A percentile compares a stretch with the other conserved stretches of the same genome.
phyloP scores from a whole-genome alignment of 2,797 vertebrate species.

The Lophius americanus region DNA sequence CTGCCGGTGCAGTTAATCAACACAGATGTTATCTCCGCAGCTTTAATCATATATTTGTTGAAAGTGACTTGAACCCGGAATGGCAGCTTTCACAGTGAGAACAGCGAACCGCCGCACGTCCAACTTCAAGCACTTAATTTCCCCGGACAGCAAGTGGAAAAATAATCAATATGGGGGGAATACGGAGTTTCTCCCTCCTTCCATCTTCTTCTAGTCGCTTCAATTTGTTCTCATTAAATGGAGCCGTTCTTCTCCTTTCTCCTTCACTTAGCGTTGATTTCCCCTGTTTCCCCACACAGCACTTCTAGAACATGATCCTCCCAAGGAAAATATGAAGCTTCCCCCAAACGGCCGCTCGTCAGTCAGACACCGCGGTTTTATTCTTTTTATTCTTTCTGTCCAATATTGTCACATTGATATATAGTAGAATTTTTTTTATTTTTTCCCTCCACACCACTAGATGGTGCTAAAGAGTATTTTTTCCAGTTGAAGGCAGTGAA shows the following conservation, averaged over 20 bases:
- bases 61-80: slow-evolving; percentile 19
- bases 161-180: slow-evolving; percentile 57
- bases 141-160: slow-evolving; percentile 32
- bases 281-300: slow-evolving; percentile 21
- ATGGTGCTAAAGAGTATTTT: too few relatives aligned
- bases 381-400: background rate
- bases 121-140: slow-evolving; percentile 54
- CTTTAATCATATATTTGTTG: slow-evolving; percentile 16
- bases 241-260: slow-evolving; percentile 37
- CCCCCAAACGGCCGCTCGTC: background rate
- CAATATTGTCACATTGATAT: background rate
- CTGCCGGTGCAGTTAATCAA: background rate
- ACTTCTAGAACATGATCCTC: slow-evolving; percentile 4
- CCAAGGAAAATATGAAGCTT: background rate
- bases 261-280: slow-evolving; percentile 21
- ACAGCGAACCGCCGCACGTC: slow-evolving; percentile 6
- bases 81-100: slow-evolving; percentile 28
- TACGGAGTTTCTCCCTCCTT: slow-evolving; percentile 18
- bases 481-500: too few relatives aligned
- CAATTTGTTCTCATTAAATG: slow-evolving; percentile 64
- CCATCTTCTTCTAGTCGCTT: slow-evolving; percentile 38
- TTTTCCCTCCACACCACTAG: too few relatives aligned
- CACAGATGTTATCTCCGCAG: background rate
- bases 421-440: too few relatives aligned
- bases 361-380: background rate